Evolutionary conservation across 2,797 vertebrate genomes (phyloP).

Genomic region (Vultur gryphus): DNA sequence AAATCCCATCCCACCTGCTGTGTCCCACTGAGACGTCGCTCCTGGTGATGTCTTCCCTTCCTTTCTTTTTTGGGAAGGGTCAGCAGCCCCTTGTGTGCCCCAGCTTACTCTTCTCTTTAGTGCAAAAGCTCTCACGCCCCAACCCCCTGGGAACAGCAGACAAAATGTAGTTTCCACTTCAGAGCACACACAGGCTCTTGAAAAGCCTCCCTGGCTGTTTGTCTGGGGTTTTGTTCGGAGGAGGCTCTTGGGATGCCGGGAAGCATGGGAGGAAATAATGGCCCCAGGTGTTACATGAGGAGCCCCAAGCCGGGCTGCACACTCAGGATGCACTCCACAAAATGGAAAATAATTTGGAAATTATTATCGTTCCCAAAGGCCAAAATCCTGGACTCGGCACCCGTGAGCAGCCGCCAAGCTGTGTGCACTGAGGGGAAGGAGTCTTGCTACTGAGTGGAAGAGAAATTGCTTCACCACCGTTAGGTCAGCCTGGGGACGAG

Average conservation of each 20-base stretch:
- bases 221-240: background rate
- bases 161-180: background rate
- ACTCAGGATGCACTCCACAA: background rate
- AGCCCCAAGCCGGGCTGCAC: background rate
- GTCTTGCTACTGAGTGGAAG: background rate
- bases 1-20: background rate
- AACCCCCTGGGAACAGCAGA: background rate
- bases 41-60: background rate
- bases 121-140: background rate
- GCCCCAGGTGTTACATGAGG: background rate
- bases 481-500: background rate
- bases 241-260: background rate
- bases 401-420: background rate
- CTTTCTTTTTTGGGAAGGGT: background rate
- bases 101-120: background rate
- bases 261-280: background rate
- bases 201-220: background rate
- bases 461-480: background rate
- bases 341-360: background rate
- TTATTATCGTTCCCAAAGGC: background rate
- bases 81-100: background rate
- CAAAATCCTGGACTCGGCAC: background rate
- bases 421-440: background rate
- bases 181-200: background rate
- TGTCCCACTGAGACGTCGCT: background rate